Base-by-base conservation (phyloP, 2,797 vertebrate species). In the Lutjanus campechanus region DNA sequence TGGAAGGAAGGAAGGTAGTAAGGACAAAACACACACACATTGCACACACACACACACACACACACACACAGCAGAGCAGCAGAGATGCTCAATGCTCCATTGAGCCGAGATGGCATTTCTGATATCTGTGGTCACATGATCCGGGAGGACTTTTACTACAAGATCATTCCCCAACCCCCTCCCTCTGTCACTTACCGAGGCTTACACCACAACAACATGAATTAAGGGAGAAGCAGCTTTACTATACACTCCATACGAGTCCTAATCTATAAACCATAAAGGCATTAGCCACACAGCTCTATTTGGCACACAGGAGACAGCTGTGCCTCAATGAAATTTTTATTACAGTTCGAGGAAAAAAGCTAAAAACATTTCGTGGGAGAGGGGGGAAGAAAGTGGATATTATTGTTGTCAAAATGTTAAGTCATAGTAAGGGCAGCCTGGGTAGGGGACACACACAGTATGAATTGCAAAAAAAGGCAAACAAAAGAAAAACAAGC, bases 111-210 rank as follows among this genome's bases (percentile, higher is more conserved):
- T 93, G 92, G 88, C 90, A 92, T 94, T 94, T 93, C 87, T 89
- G 90, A 95, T 94, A 91, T 88, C 88, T 85, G 69, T 89, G 83
- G 90, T 93, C 95, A 95, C 93, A 81, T 95, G 93, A 93, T 81
- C 87, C 58, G 8, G 59, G 87, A 91, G 89, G 79, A 92, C 92
- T 93, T 94, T 93, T 94, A 94, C 93, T 93, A 94, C 93, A 89
- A 91, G 89, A 93, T 90, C 87, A 88, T 86, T 80, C 81, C 85
- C 84, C 87, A 66, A 56, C 83, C 86, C 88, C 87, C 85, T 50
- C 84, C 76, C 86, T 41, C 77, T 86, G 87, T 88, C 92, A 90
- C 87, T 89, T 83, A 90, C 70, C 53, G 66, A 87, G 85, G 89
- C 82, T 93, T 91, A 92, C 79, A 87, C 85, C 84, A 92, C 84